A percentile compares a stretch with the other conserved stretches of the same genome.
These are phyloP conservation scores for Julus scandinavius DNA, from an alignment of 2,888 invertebrate genomes.

Conservation along the genomic window DNA sequence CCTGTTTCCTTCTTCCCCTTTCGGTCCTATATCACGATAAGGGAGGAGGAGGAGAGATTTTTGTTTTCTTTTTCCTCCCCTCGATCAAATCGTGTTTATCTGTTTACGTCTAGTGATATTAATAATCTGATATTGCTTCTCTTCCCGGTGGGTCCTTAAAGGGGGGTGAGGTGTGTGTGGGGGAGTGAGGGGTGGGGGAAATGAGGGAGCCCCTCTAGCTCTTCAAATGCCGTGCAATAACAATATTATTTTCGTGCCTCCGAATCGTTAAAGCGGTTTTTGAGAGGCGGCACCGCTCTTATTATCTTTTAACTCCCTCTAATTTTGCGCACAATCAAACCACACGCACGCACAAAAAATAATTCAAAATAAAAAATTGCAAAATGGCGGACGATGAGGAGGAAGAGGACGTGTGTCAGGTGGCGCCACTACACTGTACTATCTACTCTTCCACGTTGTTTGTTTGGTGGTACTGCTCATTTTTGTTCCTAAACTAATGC, in stretches of 20 bases:
- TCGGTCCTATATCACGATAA: too few relatives aligned
- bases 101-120: neutral
- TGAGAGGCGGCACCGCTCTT: neutral
- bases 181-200: too few relatives aligned
- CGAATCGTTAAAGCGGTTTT: constrained; percentile 27
- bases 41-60: too few relatives aligned
- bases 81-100: neutral
- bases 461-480: too few relatives aligned
- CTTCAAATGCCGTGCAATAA: neutral
- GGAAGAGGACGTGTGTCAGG: too few relatives aligned
- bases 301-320: neutral
- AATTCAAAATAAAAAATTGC: neutral
- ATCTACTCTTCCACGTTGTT: too few relatives aligned
- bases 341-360: neutral
- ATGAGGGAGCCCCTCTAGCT: neutral
- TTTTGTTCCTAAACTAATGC: too few relatives aligned
- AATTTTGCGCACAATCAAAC: neutral
- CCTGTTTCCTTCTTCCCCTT: too few relatives aligned
- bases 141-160: too few relatives aligned
- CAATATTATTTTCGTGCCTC: neutral
- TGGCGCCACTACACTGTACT: too few relatives aligned
- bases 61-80: neutral
- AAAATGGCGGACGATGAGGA: constrained; percentile 60
- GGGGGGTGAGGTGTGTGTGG: too few relatives aligned
- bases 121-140: neutral